Base-by-base conservation (phyloP, 2,113 vertebrate species). In the Rhagologus leucostigma region DNA sequence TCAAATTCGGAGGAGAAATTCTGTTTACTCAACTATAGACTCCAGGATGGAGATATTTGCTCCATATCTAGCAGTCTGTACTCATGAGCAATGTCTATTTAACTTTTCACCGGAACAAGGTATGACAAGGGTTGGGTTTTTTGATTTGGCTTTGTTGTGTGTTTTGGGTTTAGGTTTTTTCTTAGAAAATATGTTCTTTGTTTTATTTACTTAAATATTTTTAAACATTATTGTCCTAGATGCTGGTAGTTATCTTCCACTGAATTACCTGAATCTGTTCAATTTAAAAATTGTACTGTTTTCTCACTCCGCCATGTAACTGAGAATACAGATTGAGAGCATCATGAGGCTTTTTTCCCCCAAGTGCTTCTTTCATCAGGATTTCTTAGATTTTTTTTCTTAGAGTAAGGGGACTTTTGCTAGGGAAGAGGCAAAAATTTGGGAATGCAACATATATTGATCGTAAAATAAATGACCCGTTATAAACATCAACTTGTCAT, bases 51-150 rank as follows among this genome's bases (percentile, higher is more conserved):
- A 42, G 20, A 35, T 9, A 47, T 52, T 32, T 56, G 7, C 11
- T 80, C 18, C 14, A 42, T 18, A 35, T 46, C 8, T 24, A 52
- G 22, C 13, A 56, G 41, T 35, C 33, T 70, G 20, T 39, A 52
- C 13, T 83, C 37, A 39, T 7, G 8, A 70, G 15, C 7, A 60
- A 60, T 9, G 4, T 35, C 21, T 59, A 24, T 39, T 19, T 39
- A 82, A 21, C 16, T 33, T 78, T 23, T 29, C 23, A 65, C 26
- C 15, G 42, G 33, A 79, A 46, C 7, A 59, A 65, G 2, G 19
- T n/a, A 23, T n/a, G 12, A 23, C 1, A 7, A 50, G 9, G 4
- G 0, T 13, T 5, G 1, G 0, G 1, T n/a, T n/a, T 47, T 26
- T 11, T 42, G 41, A 39, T 79, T 56, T 46, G 23, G 13, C 4